These are phyloP conservation scores for Papilio gigon DNA, from an alignment of 2,888 invertebrate species.

Conservation along the genomic window DNA sequence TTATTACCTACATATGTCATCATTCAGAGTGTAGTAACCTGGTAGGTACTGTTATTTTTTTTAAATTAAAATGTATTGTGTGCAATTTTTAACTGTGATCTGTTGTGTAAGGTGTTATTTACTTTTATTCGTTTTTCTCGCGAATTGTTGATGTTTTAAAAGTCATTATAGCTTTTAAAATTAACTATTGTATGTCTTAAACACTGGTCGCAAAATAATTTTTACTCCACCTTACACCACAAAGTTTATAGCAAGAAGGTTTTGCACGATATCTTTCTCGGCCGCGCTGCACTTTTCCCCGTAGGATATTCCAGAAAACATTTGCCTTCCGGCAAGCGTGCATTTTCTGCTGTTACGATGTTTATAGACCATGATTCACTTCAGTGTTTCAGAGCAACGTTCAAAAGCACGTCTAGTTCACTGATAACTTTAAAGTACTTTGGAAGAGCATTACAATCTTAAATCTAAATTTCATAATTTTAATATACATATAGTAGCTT, in stretches of 20 bases:
- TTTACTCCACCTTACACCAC: background rate
- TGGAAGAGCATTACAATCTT: background rate
- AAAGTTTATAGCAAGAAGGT: constrained; percentile 2
- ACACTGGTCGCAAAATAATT: background rate
- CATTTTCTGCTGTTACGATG: constrained; percentile 32
- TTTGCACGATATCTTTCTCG: background rate
- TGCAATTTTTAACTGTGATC: too few relatives aligned
- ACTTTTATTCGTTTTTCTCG: too few relatives aligned
- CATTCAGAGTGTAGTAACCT: too few relatives aligned
- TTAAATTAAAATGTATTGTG: too few relatives aligned
- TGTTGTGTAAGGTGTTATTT: too few relatives aligned
- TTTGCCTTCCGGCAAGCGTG: constrained; percentile 22
- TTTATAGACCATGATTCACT: constrained; percentile 32
- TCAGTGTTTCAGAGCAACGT: constrained; percentile 8
- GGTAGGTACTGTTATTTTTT: too few relatives aligned
- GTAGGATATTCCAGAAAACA: constrained; percentile 15
- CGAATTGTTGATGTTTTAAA: too few relatives aligned
- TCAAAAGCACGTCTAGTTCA: constrained; percentile 21
- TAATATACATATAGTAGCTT: too few relatives aligned
- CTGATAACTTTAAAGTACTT: constrained; percentile 11
- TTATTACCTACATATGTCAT: too few relatives aligned
- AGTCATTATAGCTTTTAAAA: too few relatives aligned
- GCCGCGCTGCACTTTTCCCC: background rate
- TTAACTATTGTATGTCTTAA: background rate
- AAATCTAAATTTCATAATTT: too few relatives aligned